These are phyloP conservation scores for Synanthedon tipuliformis DNA, from an alignment of 2,888 invertebrate species.

Conservation along the genomic window DNA sequence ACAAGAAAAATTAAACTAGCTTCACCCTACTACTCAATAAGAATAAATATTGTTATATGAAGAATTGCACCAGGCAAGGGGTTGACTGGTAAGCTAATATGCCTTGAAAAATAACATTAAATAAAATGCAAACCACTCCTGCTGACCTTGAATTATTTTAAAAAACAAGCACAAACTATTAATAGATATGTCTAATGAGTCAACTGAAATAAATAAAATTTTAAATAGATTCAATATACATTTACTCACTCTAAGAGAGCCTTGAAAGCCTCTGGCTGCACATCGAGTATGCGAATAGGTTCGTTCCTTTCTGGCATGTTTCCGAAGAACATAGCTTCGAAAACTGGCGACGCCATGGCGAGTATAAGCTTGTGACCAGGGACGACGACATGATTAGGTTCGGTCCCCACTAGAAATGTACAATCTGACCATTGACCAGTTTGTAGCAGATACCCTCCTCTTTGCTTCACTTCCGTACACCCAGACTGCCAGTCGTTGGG, in stretches of 20 bases:
- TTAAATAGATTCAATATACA: not conserved
- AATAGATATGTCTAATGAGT: not conserved
- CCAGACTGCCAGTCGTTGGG: slow-evolving; percentile 82
- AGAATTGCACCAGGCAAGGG: too few relatives aligned
- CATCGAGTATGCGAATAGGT: slow-evolving; percentile 84
- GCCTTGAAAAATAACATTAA: too few relatives aligned
- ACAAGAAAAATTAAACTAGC: too few relatives aligned
- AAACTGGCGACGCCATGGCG: slow-evolving; percentile 89
- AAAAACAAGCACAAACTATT: too few relatives aligned
- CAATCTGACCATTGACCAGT: slow-evolving; percentile 88
- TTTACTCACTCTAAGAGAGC: slow-evolving; percentile 78
- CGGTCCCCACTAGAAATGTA: slow-evolving; percentile 82
- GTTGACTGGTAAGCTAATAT: too few relatives aligned
- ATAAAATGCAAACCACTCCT: too few relatives aligned
- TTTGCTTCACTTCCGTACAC: slow-evolving; percentile 77
- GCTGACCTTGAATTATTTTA: not conserved
- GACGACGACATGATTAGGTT: slow-evolving; percentile 79
- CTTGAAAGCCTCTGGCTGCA: slow-evolving; percentile 87
- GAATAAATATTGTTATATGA: too few relatives aligned
- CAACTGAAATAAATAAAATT: not conserved
- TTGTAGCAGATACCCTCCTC: slow-evolving; percentile 80
- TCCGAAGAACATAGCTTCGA: slow-evolving; percentile 90
- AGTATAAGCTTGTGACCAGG: slow-evolving; percentile 83
- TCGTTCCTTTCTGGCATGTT: slow-evolving; percentile 83
- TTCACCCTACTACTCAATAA: too few relatives aligned